Conservation (phyloP, 1,140 invertebrate genomes). For the Diachasmimorpha longicaudata region DNA sequence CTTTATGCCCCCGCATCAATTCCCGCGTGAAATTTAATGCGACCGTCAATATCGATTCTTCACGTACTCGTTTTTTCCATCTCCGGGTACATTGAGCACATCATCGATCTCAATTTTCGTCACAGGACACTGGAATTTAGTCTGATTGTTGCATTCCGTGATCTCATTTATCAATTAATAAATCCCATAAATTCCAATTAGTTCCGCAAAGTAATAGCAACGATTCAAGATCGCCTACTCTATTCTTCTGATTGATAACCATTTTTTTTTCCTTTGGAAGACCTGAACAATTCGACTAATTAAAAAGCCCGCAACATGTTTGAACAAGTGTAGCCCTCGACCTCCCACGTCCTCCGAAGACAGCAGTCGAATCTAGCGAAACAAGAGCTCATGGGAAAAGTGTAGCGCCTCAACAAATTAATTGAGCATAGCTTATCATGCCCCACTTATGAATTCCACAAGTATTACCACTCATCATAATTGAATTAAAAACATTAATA, state of each 20-base stretch:
- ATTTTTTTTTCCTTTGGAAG: no score
- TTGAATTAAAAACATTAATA: background rate
- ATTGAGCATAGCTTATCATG: background rate
- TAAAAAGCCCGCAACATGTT: no score
- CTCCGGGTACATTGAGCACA: background rate
- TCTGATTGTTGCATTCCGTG: background rate
- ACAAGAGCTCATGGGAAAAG: no score
- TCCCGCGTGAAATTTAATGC: background rate
- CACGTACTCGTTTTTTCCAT: background rate
- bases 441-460: background rate
- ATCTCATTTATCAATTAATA: background rate
- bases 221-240: no score
- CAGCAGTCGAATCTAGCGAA: no score
- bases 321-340: no score
- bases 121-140: background rate
- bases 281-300: no score
- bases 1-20: background rate
- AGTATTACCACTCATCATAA: background rate
- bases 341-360: no score
- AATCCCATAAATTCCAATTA: background rate
- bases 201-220: no score
- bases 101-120: slow-evolving; percentile 7
- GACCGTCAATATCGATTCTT: background rate
- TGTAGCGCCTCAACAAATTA: no score
- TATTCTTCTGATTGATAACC: no score